phyloP scores from a whole-genome alignment of 1,140 invertebrate genomes.

The Euwallacea fornicatus region DNA sequence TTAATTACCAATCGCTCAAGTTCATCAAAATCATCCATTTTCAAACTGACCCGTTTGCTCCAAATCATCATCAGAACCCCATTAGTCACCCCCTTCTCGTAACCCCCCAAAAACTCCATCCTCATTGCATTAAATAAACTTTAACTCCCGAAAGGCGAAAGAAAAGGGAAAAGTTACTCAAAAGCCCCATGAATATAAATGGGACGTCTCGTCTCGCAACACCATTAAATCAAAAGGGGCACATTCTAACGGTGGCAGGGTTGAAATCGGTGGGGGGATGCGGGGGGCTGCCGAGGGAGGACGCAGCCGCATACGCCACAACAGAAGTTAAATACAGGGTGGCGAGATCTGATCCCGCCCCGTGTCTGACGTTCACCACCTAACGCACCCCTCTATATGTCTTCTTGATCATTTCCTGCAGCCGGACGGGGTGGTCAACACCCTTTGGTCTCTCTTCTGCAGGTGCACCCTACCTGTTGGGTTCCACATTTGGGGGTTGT shows the following conservation, averaged over 20 bases:
- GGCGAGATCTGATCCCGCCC: conserved; percentile 53
- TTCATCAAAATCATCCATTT: too few relatives aligned
- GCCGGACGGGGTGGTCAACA: neutral
- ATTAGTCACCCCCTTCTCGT: neutral
- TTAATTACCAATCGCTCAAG: too few relatives aligned
- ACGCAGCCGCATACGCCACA: conserved; percentile 44
- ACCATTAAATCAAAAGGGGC: conserved; percentile 32
- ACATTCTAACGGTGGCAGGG: conserved; percentile 30
- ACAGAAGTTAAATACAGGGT: conserved; percentile 54
- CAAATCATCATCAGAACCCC: neutral
- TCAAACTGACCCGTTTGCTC: neutral
- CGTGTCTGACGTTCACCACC: conserved; percentile 39
- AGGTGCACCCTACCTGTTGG: conserved; percentile 16
- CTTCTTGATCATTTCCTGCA: conserved; percentile 38
- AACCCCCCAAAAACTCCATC: neutral
- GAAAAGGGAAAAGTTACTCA: conserved; percentile 27
- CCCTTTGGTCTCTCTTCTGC: conserved; percentile 5
- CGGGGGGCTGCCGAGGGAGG: conserved; percentile 17
- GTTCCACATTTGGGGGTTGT: neutral
- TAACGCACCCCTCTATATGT: conserved; percentile 19
- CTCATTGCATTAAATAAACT: neutral
- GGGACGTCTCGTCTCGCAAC: conserved; percentile 9
- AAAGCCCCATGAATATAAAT: conserved; percentile 31
- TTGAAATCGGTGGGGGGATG: conserved; percentile 34
- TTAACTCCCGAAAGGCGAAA: conserved; percentile 1